Evolutionary conservation across 2,797 vertebrate species (phyloP).

Genomic region (Falco rusticolus): DNA sequence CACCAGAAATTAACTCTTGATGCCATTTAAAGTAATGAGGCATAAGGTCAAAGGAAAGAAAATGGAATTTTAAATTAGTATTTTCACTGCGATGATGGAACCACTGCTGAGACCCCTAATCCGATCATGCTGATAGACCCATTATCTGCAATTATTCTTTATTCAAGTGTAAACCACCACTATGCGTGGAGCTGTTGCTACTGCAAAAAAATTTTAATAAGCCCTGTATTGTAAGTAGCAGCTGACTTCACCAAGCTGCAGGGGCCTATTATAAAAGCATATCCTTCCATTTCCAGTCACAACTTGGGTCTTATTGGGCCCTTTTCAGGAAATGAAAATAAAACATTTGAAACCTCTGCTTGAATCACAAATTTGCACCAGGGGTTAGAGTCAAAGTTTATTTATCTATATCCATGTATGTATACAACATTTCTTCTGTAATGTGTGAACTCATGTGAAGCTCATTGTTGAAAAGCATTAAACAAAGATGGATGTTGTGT

Average conservation of each 20-base stretch:
- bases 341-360: background rate
- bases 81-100: constrained; percentile 63
- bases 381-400: background rate
- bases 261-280: background rate
- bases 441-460: background rate
- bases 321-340: background rate
- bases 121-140: constrained; percentile 58
- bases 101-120: constrained; percentile 67
- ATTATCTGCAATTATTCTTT: constrained; percentile 75
- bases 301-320: background rate
- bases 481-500: background rate
- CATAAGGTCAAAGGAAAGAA: constrained; percentile 58
- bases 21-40: constrained; percentile 58
- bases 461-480: background rate
- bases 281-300: background rate
- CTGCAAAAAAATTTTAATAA: constrained; percentile 36
- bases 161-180: constrained; percentile 65
- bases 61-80: constrained; percentile 56
- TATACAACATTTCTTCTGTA: background rate
- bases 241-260: background rate
- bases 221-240: background rate
- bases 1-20: constrained; percentile 46
- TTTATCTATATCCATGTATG: background rate
- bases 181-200: constrained; percentile 34
- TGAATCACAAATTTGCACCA: background rate